phyloP scores from a whole-genome alignment of 1,140 invertebrate genomes.

The Eriosoma lanigerum region DNA sequence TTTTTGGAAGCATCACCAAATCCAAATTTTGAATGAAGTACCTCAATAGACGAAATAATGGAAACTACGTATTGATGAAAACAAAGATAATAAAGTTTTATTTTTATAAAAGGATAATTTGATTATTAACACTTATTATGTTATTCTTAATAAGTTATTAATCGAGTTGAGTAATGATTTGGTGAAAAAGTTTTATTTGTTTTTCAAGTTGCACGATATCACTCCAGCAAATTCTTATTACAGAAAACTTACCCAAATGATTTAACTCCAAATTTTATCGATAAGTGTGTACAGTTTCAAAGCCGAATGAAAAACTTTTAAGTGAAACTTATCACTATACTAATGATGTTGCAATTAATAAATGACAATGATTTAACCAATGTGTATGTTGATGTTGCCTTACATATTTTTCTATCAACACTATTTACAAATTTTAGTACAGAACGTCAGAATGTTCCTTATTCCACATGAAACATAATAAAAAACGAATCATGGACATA shows the following conservation, averaged over 20 bases:
- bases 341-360: neutral
- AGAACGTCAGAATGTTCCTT: neutral
- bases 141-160: slow-evolving; percentile 10
- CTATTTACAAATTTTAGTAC: neutral
- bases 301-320: neutral
- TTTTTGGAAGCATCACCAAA: neutral
- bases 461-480: neutral
- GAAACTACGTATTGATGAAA: slow-evolving; percentile 13
- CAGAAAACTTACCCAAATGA: slow-evolving; percentile 22
- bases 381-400: neutral
- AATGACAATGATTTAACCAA: neutral
- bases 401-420: neutral
- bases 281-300: slow-evolving; percentile 18
- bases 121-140: neutral
- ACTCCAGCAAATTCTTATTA: neutral
- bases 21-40: neutral
- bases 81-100: slow-evolving; percentile 6
- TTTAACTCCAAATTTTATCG: neutral
- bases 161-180: neutral
- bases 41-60: neutral
- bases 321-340: neutral
- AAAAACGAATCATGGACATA: neutral
- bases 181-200: slow-evolving; percentile 12
- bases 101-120: neutral
- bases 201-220: slow-evolving; percentile 10